Percentiles rank a stretch among this genome's conserved stretches.
phyloP scores from a whole-genome alignment of 2,888 invertebrate species.

The Ophonus ardosiacus region DNA sequence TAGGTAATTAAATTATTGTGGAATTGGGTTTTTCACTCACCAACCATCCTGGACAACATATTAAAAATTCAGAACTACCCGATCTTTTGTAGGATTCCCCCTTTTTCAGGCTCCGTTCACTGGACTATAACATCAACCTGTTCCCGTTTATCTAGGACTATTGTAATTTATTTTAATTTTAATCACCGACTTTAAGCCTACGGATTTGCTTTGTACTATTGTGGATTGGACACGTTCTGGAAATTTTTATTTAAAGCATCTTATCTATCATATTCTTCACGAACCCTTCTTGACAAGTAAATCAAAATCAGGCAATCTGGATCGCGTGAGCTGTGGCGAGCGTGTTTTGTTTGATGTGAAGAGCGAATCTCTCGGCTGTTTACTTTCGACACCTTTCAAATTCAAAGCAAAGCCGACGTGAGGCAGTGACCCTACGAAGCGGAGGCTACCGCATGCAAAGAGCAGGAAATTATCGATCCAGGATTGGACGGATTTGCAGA shows the following conservation, averaged over 20 bases:
- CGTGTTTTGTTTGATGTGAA: constrained; percentile 40
- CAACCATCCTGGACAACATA: too few relatives aligned
- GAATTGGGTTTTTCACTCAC: too few relatives aligned
- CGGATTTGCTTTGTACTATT: neutral
- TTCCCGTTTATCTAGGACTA: neutral
- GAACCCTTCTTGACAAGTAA: constrained; percentile 34
- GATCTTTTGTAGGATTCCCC: too few relatives aligned
- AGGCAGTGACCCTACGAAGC: constrained; percentile 1
- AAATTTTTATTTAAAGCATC: constrained; percentile 28
- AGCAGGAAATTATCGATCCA: neutral
- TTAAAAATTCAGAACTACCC: too few relatives aligned
- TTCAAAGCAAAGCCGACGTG: constrained; percentile 22
- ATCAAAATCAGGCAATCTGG: constrained; percentile 17
- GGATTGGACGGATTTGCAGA: neutral
- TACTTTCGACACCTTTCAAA: constrained; percentile 44
- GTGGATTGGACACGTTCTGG: neutral
- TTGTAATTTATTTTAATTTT: neutral
- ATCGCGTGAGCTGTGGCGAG: neutral
- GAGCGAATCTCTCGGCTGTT: constrained; percentile 35
- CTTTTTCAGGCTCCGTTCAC: too few relatives aligned
- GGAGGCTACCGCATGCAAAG: constrained; percentile 7
- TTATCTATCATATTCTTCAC: constrained; percentile 15
- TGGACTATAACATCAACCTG: too few relatives aligned
- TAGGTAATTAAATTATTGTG: too few relatives aligned
- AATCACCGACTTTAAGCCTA: neutral